Evolutionary conservation across 2,113 vertebrate species (phyloP).

Genomic region (Reinhardtius hippoglossoides): DNA sequence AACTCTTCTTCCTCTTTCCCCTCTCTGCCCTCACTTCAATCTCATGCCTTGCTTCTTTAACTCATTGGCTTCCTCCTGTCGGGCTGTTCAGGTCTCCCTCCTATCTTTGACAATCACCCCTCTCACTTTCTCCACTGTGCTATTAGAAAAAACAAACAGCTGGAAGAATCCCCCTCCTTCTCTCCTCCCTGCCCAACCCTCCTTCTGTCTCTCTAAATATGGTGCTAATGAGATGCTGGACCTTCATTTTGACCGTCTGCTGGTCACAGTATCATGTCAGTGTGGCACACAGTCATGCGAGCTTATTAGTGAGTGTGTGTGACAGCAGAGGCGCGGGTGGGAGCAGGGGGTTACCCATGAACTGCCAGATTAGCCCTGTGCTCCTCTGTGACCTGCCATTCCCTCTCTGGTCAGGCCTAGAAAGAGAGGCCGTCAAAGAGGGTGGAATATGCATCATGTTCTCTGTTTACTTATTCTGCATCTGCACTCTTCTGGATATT

Average conservation of each 20-base stretch:
- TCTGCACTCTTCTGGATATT: constrained; percentile 24
- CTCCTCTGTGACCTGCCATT: constrained; percentile 48
- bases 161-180: constrained; percentile 67
- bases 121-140: constrained; percentile 49
- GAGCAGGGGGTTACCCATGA: constrained; percentile 7
- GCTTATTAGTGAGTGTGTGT: constrained; percentile 72
- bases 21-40: constrained; percentile 48
- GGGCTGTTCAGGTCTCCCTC: constrained; percentile 17
- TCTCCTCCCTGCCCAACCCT: constrained; percentile 47
- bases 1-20: constrained; percentile 36
- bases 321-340: constrained; percentile 18
- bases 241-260: constrained; percentile 58
- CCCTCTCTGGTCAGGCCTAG: constrained; percentile 40
- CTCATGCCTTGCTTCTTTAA: constrained; percentile 42
- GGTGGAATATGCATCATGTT: constrained; percentile 30
- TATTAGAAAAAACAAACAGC: constrained; percentile 70
- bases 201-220: constrained; percentile 73
- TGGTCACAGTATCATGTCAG: constrained; percentile 69
- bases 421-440: constrained; percentile 17
- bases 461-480: constrained; percentile 27
- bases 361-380: constrained; percentile 35
- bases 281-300: constrained; percentile 67
- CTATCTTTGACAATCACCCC: constrained; percentile 37
- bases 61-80: constrained; percentile 10
- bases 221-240: constrained; percentile 79